A percentile compares a stretch with the other conserved stretches of the same genome.
These are phyloP conservation scores for Cheilosia pagana DNA, from an alignment of 2,888 invertebrate species.

Conservation along the genomic window DNA sequence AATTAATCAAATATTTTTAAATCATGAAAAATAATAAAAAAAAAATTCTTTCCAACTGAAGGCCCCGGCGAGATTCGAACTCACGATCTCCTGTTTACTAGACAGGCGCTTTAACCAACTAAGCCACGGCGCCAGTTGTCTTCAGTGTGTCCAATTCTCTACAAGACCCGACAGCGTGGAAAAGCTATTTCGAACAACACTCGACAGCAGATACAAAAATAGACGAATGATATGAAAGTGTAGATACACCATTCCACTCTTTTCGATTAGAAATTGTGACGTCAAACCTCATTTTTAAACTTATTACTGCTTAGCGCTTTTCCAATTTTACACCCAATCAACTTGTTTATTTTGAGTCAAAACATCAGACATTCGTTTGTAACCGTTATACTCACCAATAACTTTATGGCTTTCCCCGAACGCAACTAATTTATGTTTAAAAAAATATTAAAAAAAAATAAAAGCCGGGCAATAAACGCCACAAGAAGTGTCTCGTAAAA, in stretches of 20 bases:
- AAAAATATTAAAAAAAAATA: background rate
- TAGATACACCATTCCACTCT: background rate
- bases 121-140: conserved; percentile 82
- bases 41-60: background rate
- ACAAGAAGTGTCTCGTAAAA: conserved; percentile 21
- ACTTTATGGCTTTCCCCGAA: conserved; percentile 18
- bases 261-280: conserved; percentile 12
- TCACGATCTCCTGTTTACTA: conserved; percentile 83
- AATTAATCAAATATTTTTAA: too few relatives aligned
- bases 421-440: conserved; percentile 16
- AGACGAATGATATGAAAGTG: background rate
- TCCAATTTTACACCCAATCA: background rate
- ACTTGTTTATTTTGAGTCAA: conserved; percentile 8
- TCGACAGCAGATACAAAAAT: background rate
- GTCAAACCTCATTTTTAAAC: background rate
- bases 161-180: background rate
- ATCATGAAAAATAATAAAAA: too few relatives aligned
- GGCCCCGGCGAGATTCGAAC: conserved; percentile 80
- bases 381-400: background rate
- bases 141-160: background rate
- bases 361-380: background rate
- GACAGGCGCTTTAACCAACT: conserved; percentile 84
- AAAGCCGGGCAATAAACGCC: conserved; percentile 14
- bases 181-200: background rate
- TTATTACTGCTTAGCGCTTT: conserved; percentile 13